A percentile compares a stretch with the other conserved stretches of the same genome.
These are phyloP conservation scores for Pterophyllum scalare DNA, from an alignment of 2,113 vertebrate species.

Conservation along the genomic window DNA sequence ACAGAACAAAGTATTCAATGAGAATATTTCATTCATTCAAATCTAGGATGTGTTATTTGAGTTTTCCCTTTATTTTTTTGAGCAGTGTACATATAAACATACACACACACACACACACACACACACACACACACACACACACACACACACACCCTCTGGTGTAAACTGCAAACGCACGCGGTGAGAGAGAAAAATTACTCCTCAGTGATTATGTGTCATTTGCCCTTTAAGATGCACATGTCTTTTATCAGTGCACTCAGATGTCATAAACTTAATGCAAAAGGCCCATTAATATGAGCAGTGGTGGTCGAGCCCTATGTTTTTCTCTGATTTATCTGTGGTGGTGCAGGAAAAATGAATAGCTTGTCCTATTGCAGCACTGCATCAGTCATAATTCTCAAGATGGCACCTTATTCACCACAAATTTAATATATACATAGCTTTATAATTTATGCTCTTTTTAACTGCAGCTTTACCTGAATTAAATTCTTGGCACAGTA, in stretches of 20 bases:
- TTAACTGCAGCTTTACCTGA: slow-evolving; percentile 55
- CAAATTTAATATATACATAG: slow-evolving; percentile 42
- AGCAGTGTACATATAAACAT: too few relatives aligned
- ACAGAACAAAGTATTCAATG: too few relatives aligned
- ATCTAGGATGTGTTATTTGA: too few relatives aligned
- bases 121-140: too few relatives aligned
- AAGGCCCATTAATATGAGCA: slow-evolving; percentile 54
- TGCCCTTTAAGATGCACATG: slow-evolving; percentile 59
- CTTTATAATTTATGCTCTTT: slow-evolving; percentile 42
- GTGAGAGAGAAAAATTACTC: slow-evolving; percentile 43
- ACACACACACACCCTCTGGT: slow-evolving; percentile 9
- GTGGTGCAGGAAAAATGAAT: slow-evolving; percentile 11
- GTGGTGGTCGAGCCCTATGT: slow-evolving; percentile 12
- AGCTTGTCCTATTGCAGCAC: slow-evolving; percentile 43
- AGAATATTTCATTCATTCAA: too few relatives aligned
- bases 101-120: too few relatives aligned
- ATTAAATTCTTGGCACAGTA: slow-evolving; percentile 41
- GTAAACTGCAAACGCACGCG: background rate
- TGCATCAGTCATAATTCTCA: slow-evolving; percentile 62
- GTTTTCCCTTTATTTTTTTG: too few relatives aligned
- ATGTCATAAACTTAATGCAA: slow-evolving; percentile 67
- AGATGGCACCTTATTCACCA: slow-evolving; percentile 31
- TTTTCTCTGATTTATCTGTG: slow-evolving; percentile 60
- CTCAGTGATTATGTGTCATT: slow-evolving; percentile 49
- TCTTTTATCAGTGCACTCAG: slow-evolving; percentile 55